Percentiles rank a stretch among this genome's conserved stretches.
phyloP scores from a whole-genome alignment of 2,113 vertebrate genomes.

The Diglossa brunneiventris region DNA sequence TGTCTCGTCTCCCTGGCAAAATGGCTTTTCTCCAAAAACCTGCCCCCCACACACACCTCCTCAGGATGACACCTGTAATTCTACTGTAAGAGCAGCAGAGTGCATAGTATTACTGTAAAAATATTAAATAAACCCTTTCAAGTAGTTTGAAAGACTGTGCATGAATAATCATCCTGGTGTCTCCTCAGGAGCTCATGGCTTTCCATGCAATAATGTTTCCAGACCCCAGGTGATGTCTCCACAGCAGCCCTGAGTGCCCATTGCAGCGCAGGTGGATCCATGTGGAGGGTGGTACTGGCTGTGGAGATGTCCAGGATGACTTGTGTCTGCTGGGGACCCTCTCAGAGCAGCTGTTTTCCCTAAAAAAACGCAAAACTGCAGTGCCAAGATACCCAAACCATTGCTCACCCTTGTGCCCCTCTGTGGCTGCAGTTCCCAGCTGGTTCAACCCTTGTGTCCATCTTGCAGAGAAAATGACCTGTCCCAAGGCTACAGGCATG shows the following conservation, averaged over 20 bases:
- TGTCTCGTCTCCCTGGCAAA: not conserved
- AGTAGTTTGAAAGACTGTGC: not conserved
- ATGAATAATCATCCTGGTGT: not conserved
- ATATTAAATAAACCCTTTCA: slow-evolving; percentile 18
- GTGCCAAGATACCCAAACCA: fast-evolving
- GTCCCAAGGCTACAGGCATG: not conserved
- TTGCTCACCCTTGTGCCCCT: not conserved
- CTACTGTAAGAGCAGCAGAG: slow-evolving; percentile 46
- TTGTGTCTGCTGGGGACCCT: not conserved
- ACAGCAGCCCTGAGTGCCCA: not conserved
- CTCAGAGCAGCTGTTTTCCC: not conserved
- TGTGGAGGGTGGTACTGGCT: not conserved
- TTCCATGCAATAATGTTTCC: not conserved
- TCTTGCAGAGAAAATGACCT: not conserved
- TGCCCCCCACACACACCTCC: not conserved
- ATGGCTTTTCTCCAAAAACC: not conserved
- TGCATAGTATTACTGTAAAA: slow-evolving; percentile 53
- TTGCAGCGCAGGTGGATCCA: not conserved
- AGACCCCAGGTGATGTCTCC: not conserved
- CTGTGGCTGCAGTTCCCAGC: not conserved
- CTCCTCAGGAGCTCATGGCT: not conserved
- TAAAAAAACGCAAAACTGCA: not conserved
- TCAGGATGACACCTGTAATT: slow-evolving; percentile 42
- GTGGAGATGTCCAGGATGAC: not conserved
- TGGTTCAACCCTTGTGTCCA: not conserved